Evolutionary conservation across 2,797 vertebrate genomes (phyloP).

Genomic region (Falco cherrug): DNA sequence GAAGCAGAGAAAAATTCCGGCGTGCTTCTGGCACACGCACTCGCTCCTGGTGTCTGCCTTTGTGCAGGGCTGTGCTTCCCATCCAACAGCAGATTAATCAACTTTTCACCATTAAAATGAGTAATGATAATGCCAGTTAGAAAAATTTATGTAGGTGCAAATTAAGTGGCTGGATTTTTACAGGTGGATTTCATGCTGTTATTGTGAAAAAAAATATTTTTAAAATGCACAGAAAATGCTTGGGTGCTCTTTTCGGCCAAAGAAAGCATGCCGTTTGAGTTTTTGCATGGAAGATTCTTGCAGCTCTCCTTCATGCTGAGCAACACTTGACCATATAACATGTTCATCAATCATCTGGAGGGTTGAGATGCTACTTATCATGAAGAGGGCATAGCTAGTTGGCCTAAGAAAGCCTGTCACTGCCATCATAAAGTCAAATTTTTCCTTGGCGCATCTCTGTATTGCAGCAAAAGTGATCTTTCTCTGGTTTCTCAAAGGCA

Average conservation of each 20-base stretch:
- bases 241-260: not conserved
- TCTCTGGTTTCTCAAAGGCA: not conserved
- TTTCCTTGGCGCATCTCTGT: not conserved
- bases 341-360: not conserved
- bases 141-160: not conserved
- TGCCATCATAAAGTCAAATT: not conserved
- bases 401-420: not conserved
- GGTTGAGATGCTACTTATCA: not conserved
- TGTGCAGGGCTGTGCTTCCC: not conserved
- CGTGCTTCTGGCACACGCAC: fast-evolving
- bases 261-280: not conserved
- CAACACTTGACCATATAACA: not conserved
- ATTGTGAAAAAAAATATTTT: fast-evolving
- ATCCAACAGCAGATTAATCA: not conserved
- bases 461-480: not conserved
- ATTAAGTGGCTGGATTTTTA: not conserved
- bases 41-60: not conserved
- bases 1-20: not conserved
- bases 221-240: not conserved
- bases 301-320: not conserved
- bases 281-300: not conserved
- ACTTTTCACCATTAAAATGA: not conserved
- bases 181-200: not conserved
- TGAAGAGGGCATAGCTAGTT: no score
- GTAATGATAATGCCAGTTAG: not conserved